phyloP scores from a whole-genome alignment of 2,888 invertebrate genomes.

The Meteorus cinctellus region DNA sequence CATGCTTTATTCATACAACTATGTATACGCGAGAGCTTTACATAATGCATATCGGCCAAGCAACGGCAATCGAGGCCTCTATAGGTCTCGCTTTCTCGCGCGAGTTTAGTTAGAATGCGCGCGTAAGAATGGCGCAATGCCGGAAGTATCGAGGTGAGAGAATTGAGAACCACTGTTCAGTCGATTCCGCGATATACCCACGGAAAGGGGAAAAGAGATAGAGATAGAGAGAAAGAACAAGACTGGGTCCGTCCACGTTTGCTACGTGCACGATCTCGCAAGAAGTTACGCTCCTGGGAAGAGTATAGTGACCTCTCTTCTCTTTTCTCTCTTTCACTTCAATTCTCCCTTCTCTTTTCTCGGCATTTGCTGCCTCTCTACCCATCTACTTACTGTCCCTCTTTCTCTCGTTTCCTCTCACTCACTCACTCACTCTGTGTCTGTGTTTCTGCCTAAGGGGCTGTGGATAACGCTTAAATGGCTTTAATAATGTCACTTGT shows the following conservation, averaged over 20 bases:
- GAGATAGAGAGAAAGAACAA: background rate
- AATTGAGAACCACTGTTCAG: conserved; percentile 43
- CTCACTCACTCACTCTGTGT: conserved; percentile 19
- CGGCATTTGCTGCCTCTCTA: background rate
- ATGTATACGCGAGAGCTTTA: conserved; percentile 41
- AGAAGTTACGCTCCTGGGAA: conserved; percentile 50
- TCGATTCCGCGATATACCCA: conserved; percentile 42
- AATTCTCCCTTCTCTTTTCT: conserved; percentile 20
- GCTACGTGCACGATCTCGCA: conserved; percentile 45
- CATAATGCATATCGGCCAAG: conserved; percentile 45
- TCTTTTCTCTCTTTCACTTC: conserved; percentile 25
- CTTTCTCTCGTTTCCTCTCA: conserved; percentile 39
- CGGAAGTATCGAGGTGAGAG: conserved; percentile 37
- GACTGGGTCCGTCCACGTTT: conserved; percentile 4
- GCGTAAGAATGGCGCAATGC: conserved; percentile 46
- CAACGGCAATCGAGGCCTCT: conserved; percentile 41
- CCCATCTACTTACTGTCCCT: background rate
- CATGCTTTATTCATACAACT: conserved; percentile 44
- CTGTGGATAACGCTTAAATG: conserved; percentile 40
- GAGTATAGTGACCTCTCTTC: conserved; percentile 48
- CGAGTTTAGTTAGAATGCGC: conserved; percentile 17
- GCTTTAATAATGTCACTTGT: conserved; percentile 47
- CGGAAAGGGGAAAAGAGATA: background rate
- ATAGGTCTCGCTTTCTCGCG: conserved; percentile 46
- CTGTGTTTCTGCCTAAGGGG: conserved; percentile 39